Conservation (phyloP, 2,888 invertebrate species). For the Rambutsinella grinnellia region DNA sequence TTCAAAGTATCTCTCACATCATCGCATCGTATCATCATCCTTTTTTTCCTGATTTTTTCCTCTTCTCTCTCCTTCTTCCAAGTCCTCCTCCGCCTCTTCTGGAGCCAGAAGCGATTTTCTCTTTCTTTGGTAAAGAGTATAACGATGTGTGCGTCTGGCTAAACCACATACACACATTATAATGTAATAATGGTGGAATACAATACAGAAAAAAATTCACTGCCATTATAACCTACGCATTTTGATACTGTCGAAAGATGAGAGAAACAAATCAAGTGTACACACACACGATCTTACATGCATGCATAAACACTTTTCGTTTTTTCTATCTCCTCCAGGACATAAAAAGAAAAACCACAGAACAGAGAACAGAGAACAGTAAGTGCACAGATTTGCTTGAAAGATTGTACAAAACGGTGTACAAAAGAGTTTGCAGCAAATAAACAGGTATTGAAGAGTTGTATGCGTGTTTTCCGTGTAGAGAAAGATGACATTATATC, state of each 20-base stretch:
- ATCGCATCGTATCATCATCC: not conserved
- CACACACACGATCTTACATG: slow-evolving; percentile 13
- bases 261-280: too few species aligned
- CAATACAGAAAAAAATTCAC: not conserved
- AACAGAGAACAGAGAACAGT: not conserved
- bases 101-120: slow-evolving; percentile 38
- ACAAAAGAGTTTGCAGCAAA: too few species aligned
- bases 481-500: too few species aligned
- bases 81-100: slow-evolving; percentile 27
- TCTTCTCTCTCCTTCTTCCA: not conserved
- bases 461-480: too few species aligned
- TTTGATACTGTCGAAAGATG: too few species aligned
- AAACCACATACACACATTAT: slow-evolving; percentile 12
- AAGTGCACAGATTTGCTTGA: slow-evolving; percentile 21
- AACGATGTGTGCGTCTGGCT: slow-evolving; percentile 12
- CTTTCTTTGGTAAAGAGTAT: slow-evolving; percentile 4
- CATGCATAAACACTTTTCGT: slow-evolving; percentile 13
- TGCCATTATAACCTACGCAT: not conserved
- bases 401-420: too few species aligned
- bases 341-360: slow-evolving; percentile 2
- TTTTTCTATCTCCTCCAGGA: not conserved
- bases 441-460: too few species aligned
- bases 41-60: not conserved
- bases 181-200: too few species aligned
- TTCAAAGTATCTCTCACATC: slow-evolving; percentile 7